Evolutionary conservation across 2,888 invertebrate species (phyloP).

Genomic region (Megalurothrips usitatus): DNA sequence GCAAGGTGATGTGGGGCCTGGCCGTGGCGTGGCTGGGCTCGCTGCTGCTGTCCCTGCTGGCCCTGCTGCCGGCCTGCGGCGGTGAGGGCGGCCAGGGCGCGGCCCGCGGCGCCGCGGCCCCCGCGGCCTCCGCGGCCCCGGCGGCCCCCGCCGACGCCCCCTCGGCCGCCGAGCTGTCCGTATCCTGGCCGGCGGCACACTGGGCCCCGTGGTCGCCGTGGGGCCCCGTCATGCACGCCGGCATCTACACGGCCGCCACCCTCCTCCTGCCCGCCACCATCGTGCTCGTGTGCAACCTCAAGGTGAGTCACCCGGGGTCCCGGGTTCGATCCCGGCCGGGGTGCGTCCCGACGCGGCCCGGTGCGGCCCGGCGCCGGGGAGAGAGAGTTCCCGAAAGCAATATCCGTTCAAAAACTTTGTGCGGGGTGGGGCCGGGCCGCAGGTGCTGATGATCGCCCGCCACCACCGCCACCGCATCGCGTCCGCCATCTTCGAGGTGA

Average conservation of each 20-base stretch:
- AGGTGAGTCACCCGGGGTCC: slow-evolving; percentile 46
- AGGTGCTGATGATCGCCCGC: slow-evolving; percentile 51
- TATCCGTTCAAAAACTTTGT: too few species aligned
- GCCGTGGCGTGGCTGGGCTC: slow-evolving; percentile 64
- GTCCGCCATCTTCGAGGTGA: slow-evolving; percentile 79
- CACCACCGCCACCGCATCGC: slow-evolving; percentile 80
- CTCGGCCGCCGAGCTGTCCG: not conserved
- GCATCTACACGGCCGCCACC: slow-evolving; percentile 60
- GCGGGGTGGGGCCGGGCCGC: slow-evolving; percentile 35
- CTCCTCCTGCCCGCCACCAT: slow-evolving; percentile 63
- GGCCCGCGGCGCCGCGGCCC: slow-evolving; percentile 35
- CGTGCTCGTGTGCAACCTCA: slow-evolving; percentile 67
- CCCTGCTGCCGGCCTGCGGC: slow-evolving; percentile 43
- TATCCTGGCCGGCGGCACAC: slow-evolving; percentile 59
- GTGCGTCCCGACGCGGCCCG: too few species aligned
- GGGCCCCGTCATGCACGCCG: slow-evolving; percentile 60
- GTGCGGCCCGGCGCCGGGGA: too few species aligned
- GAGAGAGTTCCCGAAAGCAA: too few species aligned
- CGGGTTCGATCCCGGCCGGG: too few species aligned
- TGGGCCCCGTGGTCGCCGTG: slow-evolving; percentile 41
- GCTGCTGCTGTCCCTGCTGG: slow-evolving; percentile 48
- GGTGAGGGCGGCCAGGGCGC: not conserved
- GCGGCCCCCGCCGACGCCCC: slow-evolving; percentile 46
- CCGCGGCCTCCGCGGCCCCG: slow-evolving; percentile 64
- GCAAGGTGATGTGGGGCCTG: slow-evolving; percentile 58